Evolutionary conservation across 2,113 vertebrate genomes (phyloP).

Genomic region (Noctilio leporinus): DNA sequence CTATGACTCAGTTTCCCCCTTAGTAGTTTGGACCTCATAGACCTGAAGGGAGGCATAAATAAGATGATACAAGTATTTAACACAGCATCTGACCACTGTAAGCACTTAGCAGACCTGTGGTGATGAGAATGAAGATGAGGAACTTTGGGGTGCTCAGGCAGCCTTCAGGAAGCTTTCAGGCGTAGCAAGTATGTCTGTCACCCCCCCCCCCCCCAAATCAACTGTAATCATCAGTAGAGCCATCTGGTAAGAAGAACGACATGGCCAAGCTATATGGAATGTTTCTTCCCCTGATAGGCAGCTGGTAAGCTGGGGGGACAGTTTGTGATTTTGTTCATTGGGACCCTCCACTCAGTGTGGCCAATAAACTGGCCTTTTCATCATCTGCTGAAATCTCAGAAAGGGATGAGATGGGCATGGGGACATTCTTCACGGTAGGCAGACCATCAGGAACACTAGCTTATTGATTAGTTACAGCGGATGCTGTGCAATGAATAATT

Average conservation of each 20-base stretch:
- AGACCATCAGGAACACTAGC: accelerated
- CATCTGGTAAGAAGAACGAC: not conserved
- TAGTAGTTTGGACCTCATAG: not conserved
- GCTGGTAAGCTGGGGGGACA: not conserved
- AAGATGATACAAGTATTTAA: not conserved
- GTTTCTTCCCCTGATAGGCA: not conserved
- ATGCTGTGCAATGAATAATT: not conserved
- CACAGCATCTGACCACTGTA: not conserved
- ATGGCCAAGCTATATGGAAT: accelerated
- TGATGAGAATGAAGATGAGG: not conserved
- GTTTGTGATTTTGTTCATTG: not conserved
- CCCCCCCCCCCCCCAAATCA: not conserved
- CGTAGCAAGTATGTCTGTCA: not conserved
- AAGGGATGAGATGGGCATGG: not conserved
- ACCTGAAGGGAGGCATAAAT: not conserved
- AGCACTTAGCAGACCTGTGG: no score
- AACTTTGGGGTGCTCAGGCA: no score
- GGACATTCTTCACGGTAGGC: not conserved
- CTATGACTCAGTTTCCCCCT: not conserved
- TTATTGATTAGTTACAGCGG: not conserved
- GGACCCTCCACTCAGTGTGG: no score
- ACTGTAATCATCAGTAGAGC: accelerated
- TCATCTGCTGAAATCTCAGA: not conserved
- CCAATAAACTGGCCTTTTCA: not conserved
- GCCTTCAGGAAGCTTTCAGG: not conserved